Conservation (phyloP, 2,888 invertebrate species). For the Malthinus seriepunctatus region DNA sequence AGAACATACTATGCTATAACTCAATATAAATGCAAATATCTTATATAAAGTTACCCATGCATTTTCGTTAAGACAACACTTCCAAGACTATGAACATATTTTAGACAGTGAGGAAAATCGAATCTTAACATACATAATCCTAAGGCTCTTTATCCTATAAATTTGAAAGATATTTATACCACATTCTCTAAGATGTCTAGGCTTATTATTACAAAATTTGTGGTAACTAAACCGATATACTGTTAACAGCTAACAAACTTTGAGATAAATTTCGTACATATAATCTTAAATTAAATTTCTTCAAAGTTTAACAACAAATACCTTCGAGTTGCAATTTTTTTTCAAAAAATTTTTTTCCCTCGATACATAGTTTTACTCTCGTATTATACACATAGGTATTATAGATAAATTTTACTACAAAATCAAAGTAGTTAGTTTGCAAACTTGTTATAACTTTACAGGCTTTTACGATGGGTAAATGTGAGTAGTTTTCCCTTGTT, state of each 20-base stretch:
- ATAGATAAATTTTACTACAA: conserved; percentile 5
- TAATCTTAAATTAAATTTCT: not conserved
- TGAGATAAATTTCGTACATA: no score
- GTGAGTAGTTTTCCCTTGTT: no score
- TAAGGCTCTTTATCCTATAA: conserved; percentile 10
- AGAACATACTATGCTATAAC: conserved; percentile 49
- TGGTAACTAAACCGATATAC: conserved; percentile 28
- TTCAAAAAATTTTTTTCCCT: no score
- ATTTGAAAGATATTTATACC: conserved; percentile 21
- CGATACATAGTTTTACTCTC: no score
- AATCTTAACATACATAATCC: conserved; percentile 1
- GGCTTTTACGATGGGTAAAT: no score
- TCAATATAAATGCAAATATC: conserved; percentile 57
- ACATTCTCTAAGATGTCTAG: conserved; percentile 27
- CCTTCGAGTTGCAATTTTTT: not conserved
- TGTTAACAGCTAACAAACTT: not conserved
- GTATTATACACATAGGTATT: no score
- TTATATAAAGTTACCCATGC: conserved; percentile 53
- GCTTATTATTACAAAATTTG: conserved; percentile 31
- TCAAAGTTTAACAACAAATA: not conserved
- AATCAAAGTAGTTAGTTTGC: not conserved
- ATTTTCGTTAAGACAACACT: conserved; percentile 54
- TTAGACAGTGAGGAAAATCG: conserved; percentile 9
- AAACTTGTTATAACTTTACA: no score
- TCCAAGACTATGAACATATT: conserved; percentile 41